Percentiles rank a stretch among this genome's conserved stretches.
Conservation (phyloP, 2,113 vertebrate species). For the Danionella cerebrum region DNA sequence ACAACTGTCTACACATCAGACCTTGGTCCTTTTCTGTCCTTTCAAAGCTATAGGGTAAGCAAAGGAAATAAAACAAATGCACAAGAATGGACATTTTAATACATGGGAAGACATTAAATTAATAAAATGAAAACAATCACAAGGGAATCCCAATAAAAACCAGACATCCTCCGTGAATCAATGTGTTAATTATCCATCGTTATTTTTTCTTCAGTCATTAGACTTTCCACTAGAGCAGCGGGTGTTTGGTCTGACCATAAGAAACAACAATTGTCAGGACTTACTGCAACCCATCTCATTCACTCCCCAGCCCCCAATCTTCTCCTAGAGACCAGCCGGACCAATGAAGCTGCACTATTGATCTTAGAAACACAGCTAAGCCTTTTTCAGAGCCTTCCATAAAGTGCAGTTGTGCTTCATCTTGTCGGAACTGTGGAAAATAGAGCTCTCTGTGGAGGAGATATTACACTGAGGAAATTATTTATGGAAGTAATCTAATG, state of each 20-base stretch:
- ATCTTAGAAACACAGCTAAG: constrained; percentile 10
- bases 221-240: not conserved
- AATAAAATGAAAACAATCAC: too few species aligned
- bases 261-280: constrained; percentile 17
- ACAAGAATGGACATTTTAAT: too few species aligned
- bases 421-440: not conserved
- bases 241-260: constrained; percentile 10
- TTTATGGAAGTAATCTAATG: too few species aligned
- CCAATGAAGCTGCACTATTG: constrained; percentile 30
- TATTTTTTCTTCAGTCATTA: constrained; percentile 1
- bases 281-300: too few species aligned
- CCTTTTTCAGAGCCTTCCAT: not conserved
- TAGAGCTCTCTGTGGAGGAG: not conserved
- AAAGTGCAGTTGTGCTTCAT: not conserved
- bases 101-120: too few species aligned
- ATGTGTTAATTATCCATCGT: not conserved
- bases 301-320: constrained; percentile 18
- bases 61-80: too few species aligned
- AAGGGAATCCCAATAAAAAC: too few species aligned
- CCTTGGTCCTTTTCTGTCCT: too few species aligned
- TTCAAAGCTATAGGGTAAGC: too few species aligned
- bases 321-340: constrained; percentile 21
- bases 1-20: too few species aligned
- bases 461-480: not conserved
- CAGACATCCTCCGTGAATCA: not conserved